Base-by-base conservation (phyloP, 2,888 invertebrate genomes). In the Pyrrhia umbra region DNA sequence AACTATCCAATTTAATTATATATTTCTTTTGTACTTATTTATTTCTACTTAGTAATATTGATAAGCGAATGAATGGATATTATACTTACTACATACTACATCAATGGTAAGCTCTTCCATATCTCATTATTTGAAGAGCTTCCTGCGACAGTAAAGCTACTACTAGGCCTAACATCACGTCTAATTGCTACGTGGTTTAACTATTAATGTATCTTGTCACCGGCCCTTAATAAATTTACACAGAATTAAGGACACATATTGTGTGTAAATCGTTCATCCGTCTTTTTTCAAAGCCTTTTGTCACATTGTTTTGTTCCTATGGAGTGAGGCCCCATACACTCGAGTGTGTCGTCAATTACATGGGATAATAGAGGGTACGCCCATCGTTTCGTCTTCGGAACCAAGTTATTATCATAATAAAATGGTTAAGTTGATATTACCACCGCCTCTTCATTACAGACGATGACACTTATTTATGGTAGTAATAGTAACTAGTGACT, bases 221-320 rank as follows among this genome's bases (percentile, higher is more conserved):
- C 52, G 68, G 52, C 42, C 46, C 52, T 64, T 37, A 46, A 68
- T 57, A 42, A 63, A 75, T 67, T 72, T 67, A 67, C 62, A 75
- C 59, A 67, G 65, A 68, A 67, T 69, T 69, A 71, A 62, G 57
- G 49, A 64, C 73, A 59, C 56, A 65, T 70, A 81, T 81, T 82
- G 82, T 81, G 80, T 81, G 81, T 76, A 82, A 81, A 81, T 81
- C 54, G 64, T 60, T 68, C 68, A 75, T 71, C 66, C 69, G 68
- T 63, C 34, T 34, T 64, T 72, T 59, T 55, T 58, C 60, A 70
- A 56, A 69, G 69, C 64, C 69, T 75, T 72, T 80, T 77, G 79
- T 72, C 69, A 42, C 65, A 70, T 79, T 79, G 79, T 79, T 69
- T 75, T 64, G 51, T 58, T 64, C 40, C 25, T 64, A 58, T 52